Conservation (phyloP, 2,888 invertebrate species). For the Eupithecia dodoneata region DNA sequence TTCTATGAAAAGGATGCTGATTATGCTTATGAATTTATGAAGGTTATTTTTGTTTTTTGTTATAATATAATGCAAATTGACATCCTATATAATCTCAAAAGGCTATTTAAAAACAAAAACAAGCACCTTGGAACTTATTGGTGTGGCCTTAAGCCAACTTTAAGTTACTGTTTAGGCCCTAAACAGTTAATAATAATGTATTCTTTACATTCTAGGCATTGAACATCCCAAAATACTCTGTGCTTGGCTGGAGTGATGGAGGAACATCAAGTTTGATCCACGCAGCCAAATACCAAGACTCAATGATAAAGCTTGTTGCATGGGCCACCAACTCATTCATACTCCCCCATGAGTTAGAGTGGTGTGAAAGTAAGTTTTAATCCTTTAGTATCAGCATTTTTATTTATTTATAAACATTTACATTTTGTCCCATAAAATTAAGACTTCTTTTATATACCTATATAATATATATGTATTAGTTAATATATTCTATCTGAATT, state of each 20-base stretch:
- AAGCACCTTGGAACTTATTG: background rate
- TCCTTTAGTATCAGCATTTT: background rate
- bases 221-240: constrained; percentile 87
- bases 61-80: background rate
- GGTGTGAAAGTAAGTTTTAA: constrained; percentile 57
- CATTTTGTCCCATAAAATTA: too few species aligned
- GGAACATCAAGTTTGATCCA: constrained; percentile 91
- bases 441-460: too few species aligned
- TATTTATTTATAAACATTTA: too few species aligned
- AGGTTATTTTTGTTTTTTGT: constrained; percentile 62
- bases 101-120: background rate
- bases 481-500: background rate
- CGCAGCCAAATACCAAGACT: constrained; percentile 88
- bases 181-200: background rate
- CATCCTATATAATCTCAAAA: background rate
- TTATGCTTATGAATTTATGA: constrained; percentile 88
- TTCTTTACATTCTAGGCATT: constrained; percentile 75
- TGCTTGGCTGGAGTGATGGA: constrained; percentile 96
- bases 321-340: constrained; percentile 92
- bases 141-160: background rate
- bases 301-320: constrained; percentile 88
- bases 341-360: constrained; percentile 84
- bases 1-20: constrained; percentile 91
- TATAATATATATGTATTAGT: too few species aligned
- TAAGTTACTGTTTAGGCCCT: background rate